Evolutionary conservation across 1,140 invertebrate genomes (phyloP).

Genomic region (Pemphigus obesinymphae): DNA sequence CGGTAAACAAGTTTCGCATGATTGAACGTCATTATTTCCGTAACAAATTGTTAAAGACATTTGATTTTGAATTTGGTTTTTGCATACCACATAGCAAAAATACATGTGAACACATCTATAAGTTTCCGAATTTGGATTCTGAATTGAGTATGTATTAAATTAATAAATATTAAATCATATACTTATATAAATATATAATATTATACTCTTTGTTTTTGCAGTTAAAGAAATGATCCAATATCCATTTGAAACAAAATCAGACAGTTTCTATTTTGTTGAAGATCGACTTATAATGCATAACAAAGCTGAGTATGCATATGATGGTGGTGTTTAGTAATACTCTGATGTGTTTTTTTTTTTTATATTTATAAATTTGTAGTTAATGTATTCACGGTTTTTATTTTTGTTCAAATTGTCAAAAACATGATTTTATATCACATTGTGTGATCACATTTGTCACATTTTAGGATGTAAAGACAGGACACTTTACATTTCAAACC

Average conservation of each 20-base stretch:
- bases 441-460: background rate
- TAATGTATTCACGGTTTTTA: background rate
- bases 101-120: slow-evolving; percentile 98
- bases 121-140: slow-evolving; percentile 83
- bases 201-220: slow-evolving; percentile 54
- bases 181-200: background rate
- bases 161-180: background rate
- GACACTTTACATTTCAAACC: background rate
- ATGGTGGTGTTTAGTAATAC: slow-evolving; percentile 54
- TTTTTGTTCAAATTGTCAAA: background rate
- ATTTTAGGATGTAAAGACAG: background rate
- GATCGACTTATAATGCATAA: slow-evolving; percentile 97
- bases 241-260: slow-evolving; percentile 94
- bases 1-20: slow-evolving; percentile 96
- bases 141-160: slow-evolving; percentile 69
- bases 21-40: slow-evolving; percentile 96
- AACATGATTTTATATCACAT: background rate
- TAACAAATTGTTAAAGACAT: slow-evolving; percentile 92
- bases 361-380: background rate
- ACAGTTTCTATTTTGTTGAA: slow-evolving; percentile 99
- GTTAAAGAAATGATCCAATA: slow-evolving; percentile 93
- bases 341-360: background rate
- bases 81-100: slow-evolving; percentile 97
- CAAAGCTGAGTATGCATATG: slow-evolving; percentile 95
- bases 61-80: slow-evolving; percentile 99